Base-by-base conservation (phyloP, 2,888 invertebrate genomes). In the Cerceris ruficornis region DNA sequence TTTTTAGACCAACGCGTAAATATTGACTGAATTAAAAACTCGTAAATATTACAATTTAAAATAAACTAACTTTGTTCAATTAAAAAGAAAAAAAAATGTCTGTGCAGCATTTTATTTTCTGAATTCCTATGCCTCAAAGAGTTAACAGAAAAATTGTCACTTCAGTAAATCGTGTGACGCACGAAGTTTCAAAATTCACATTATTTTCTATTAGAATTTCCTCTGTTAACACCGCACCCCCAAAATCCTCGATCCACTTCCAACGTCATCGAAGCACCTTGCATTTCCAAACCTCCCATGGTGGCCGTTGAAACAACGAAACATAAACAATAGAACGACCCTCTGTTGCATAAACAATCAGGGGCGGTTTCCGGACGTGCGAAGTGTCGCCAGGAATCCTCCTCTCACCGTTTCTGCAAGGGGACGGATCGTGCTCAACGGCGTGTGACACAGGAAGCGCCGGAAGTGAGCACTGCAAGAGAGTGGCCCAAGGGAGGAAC, bases 401-500 rank as follows among this genome's bases (percentile, higher is more conserved):
- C 64, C 15, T 39, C 49, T 17, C 57, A 50, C 2, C 4, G 28
- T 28, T 28, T 28, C 28, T 28, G 14, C 59, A 59, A 42, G 69
- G 70, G 87, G 87, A 85, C 86, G 85, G 87, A 90, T 87, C 92
- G 92, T 92, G 92, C 90, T 92, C 91, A 91, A 91, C 91, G 90
- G 92, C 92, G 91, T 92, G 92, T 92, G 92, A 92, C 91, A 92
- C 92, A 91, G 92, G 92, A 92, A 92, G 90, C 81, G 85, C 81
- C 87, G 89, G 88, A 89, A 89, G 86, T 81, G 66, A 77, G 69
- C 75, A 58, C 69, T 65, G 64, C 66, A 65, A 42, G 41, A 65
- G 52, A 52, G 62, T 46, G 54, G 58, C 65, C 66, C 67, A 67
- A 39, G 68, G 64, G 66, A 68, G 46, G 74, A n/a, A 69, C 71